A percentile compares a stretch with the other conserved stretches of the same genome.
phyloP scores from a whole-genome alignment of 1,140 invertebrate genomes.

The Drosophila bipectinata region DNA sequence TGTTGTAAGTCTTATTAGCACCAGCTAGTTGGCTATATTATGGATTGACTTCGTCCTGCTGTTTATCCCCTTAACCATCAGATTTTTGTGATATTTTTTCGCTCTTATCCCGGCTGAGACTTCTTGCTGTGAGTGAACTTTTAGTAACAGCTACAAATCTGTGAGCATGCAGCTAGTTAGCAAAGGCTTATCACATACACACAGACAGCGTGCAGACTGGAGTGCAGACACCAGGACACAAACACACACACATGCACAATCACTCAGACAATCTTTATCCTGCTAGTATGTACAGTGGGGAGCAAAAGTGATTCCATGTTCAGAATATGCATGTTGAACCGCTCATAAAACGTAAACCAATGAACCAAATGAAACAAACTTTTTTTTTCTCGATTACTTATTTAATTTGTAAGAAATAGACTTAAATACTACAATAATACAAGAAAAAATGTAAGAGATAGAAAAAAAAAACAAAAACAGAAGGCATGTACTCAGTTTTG shows the following conservation, averaged over 20 bases:
- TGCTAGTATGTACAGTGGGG: constrained; percentile 25
- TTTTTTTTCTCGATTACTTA: no score
- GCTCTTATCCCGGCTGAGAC: constrained; percentile 23
- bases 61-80: constrained; percentile 3
- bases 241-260: constrained; percentile 35
- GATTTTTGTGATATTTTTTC: not conserved
- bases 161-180: constrained; percentile 59
- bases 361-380: no score
- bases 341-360: no score
- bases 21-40: constrained; percentile 35
- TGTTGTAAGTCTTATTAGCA: constrained; percentile 33
- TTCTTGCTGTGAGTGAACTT: constrained; percentile 44
- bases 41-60: constrained; percentile 17
- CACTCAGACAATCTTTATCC: constrained; percentile 40
- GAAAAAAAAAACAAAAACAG: no score
- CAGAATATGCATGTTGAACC: no score
- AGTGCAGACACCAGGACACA: constrained; percentile 12
- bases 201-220: not conserved
- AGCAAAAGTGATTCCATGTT: no score
- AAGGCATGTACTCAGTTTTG: no score
- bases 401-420: no score
- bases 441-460: no score
- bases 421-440: no score
- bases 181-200: constrained; percentile 42
- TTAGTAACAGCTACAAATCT: constrained; percentile 58